Evolutionary conservation across 2,797 vertebrate genomes (phyloP).

Genomic region (Meriones psammophilus): DNA sequence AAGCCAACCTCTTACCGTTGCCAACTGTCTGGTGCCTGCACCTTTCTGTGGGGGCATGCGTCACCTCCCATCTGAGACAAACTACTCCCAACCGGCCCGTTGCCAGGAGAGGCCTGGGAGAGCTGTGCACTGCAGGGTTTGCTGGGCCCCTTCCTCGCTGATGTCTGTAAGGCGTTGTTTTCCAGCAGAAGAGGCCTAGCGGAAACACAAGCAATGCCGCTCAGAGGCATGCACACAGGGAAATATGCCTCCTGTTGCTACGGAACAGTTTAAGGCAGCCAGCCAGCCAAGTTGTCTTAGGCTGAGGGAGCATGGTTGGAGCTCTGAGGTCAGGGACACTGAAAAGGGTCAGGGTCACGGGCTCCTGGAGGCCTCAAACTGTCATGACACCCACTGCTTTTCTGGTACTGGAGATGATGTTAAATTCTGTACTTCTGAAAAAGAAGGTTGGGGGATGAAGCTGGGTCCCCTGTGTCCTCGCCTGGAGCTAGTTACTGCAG

Average conservation of each 20-base stretch:
- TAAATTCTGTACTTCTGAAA: not conserved
- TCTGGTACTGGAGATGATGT: not conserved
- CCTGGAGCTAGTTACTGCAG: not conserved
- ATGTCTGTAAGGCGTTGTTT: conserved; percentile 83
- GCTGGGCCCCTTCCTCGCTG: conserved; percentile 74
- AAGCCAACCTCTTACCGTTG: conserved; percentile 87
- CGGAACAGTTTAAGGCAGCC: conserved; percentile 79
- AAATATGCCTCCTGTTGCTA: conserved; percentile 79
- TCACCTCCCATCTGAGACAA: conserved; percentile 74
- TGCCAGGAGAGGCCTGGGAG: conserved; percentile 60
- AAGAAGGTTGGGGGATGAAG: not conserved
- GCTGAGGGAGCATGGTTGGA: not conserved
- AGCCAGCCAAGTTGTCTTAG: conserved; percentile 79
- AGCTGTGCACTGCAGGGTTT: conserved; percentile 61
- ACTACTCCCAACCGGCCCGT: conserved; percentile 54
- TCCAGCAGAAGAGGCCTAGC: conserved; percentile 82
- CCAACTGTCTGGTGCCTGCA: conserved; percentile 59
- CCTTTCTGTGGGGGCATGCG: conserved; percentile 58
- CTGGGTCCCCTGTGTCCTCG: not conserved
- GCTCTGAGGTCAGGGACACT: not conserved
- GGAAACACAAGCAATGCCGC: conserved; percentile 82
- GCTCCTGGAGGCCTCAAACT: not conserved
- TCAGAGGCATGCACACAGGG: conserved; percentile 76
- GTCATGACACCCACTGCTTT: not conserved
- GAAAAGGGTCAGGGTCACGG: conserved; percentile 9